A percentile compares a stretch with the other conserved stretches of the same genome.
Conservation (phyloP, 1,140 invertebrate species). For the Drosophila pectinifera region DNA sequence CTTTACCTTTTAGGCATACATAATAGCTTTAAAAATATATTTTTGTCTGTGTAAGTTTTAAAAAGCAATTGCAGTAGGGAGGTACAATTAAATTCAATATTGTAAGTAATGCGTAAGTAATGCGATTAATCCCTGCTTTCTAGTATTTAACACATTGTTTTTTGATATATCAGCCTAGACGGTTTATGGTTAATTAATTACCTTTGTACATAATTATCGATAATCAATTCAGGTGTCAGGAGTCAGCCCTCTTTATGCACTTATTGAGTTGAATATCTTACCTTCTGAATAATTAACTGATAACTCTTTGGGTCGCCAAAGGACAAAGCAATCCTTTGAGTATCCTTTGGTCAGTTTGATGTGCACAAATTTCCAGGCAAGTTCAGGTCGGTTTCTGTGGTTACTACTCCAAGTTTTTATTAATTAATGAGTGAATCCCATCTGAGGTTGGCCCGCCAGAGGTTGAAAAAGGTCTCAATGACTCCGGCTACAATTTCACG, state of each 20-base stretch:
- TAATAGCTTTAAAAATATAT: too few relatives aligned
- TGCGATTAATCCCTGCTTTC: too few relatives aligned
- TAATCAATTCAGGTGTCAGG: slow-evolving; percentile 8
- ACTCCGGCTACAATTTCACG: slow-evolving; percentile 14
- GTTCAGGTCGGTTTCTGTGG: slow-evolving; percentile 42
- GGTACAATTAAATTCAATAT: too few relatives aligned
- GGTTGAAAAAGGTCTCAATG: slow-evolving; percentile 32
- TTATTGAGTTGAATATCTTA: slow-evolving; percentile 39
- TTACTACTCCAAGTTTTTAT: slow-evolving; percentile 51
- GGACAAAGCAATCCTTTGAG: slow-evolving; percentile 52
- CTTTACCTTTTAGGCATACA: too few relatives aligned
- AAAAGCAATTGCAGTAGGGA: too few relatives aligned
- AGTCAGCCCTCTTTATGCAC: not conserved
- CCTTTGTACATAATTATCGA: not conserved
- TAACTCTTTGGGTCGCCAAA: slow-evolving; percentile 53
- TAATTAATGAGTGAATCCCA: slow-evolving; percentile 64
- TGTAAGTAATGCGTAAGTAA: too few relatives aligned
- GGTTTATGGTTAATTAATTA: too few relatives aligned
- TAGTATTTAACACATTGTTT: too few relatives aligned
- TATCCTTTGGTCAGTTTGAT: slow-evolving; percentile 60
- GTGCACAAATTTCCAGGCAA: slow-evolving; percentile 22
- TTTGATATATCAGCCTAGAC: too few relatives aligned
- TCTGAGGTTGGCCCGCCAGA: slow-evolving; percentile 13
- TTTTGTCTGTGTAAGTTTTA: too few relatives aligned
- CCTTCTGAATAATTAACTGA: slow-evolving; percentile 72